phyloP scores from a whole-genome alignment of 2,797 vertebrate genomes.

The Varecia variegata region DNA sequence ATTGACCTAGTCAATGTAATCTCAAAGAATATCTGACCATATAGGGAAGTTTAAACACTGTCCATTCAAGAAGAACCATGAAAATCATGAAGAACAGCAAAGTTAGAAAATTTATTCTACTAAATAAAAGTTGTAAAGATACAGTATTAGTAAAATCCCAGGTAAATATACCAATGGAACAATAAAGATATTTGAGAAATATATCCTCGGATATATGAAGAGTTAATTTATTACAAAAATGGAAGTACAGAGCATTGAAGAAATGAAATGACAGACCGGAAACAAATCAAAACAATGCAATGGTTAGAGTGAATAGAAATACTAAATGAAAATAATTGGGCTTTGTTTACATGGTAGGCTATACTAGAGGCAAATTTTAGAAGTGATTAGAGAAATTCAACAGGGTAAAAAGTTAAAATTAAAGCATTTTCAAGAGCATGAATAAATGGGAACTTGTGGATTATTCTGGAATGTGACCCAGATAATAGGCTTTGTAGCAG shows the following conservation, averaged over 20 bases:
- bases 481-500: not conserved
- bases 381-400: not conserved
- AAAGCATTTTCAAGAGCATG: not conserved
- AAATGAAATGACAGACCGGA: not conserved
- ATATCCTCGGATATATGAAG: rapidly evolving
- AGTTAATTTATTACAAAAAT: not conserved
- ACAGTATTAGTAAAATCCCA: too few species aligned
- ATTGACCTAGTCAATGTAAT: not conserved
- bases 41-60: not conserved
- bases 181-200: not conserved
- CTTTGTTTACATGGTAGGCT: not conserved
- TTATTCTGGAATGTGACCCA: not conserved
- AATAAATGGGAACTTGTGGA: not conserved
- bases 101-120: not conserved
- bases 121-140: not conserved
- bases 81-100: not conserved
- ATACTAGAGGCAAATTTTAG: not conserved
- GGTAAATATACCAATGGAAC: not conserved
- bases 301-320: not conserved
- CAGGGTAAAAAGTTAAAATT: not conserved
- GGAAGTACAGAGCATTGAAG: rapidly evolving
- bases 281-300: not conserved
- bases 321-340: not conserved
- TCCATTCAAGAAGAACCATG: not conserved
- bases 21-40: not conserved